A percentile compares a stretch with the other conserved stretches of the same genome.
These are phyloP conservation scores for Tretioscincus oriximinensis DNA, from an alignment of 2,113 vertebrate species.

Conservation along the genomic window DNA sequence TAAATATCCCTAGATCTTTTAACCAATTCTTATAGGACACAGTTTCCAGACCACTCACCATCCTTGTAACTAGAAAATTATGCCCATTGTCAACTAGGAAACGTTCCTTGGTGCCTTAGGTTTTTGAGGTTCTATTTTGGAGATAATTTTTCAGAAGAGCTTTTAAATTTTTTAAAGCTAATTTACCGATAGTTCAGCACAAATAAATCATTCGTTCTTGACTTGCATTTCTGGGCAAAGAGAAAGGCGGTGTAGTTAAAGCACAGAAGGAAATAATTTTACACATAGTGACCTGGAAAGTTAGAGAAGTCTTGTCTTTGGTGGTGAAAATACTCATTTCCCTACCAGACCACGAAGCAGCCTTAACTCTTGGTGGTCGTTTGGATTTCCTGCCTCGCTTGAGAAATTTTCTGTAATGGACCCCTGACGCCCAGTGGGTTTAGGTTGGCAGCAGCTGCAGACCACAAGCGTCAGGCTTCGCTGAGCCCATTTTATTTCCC, in stretches of 20 bases:
- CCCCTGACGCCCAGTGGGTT: conserved; percentile 22
- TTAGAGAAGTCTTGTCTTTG: not conserved
- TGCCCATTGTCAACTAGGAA: no score
- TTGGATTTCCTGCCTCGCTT: not conserved
- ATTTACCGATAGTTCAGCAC: no score
- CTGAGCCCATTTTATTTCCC: not conserved
- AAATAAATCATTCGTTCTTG: not conserved
- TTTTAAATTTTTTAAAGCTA: no score
- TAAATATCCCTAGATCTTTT: no score
- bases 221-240: not conserved
- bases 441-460: not conserved
- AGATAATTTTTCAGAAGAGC: not conserved
- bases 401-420: not conserved
- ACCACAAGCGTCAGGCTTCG: not conserved
- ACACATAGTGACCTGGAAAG: not conserved
- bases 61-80: no score
- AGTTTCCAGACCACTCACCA: no score
- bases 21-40: no score
- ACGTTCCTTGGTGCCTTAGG: no score
- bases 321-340: conserved; percentile 6
- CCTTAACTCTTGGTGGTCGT: not conserved
- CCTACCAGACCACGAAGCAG: not conserved
- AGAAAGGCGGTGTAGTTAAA: no score
- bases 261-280: conserved; percentile 11
- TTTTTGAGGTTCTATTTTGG: no score